Conservation (phyloP, 2,113 vertebrate species). For the Siniperca knerii region DNA sequence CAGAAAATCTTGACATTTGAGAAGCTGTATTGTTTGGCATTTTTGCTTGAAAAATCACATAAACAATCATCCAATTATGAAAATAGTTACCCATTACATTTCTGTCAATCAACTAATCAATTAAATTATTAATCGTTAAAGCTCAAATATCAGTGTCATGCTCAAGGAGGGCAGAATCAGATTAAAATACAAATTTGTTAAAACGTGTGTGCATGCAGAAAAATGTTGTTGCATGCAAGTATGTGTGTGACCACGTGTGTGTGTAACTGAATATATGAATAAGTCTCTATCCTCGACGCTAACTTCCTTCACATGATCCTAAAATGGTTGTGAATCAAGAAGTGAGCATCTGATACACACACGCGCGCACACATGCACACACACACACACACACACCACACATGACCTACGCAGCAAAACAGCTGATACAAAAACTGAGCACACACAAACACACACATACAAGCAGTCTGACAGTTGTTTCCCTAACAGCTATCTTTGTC, state of each 20-base stretch:
- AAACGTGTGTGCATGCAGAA: neutral
- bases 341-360: slow-evolving; percentile 45
- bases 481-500: neutral
- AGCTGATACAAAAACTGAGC: neutral
- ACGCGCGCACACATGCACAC: neutral
- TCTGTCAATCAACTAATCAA: neutral
- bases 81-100: neutral
- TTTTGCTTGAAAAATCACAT: neutral
- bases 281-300: slow-evolving; percentile 55
- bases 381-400: slow-evolving; percentile 2
- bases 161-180: neutral
- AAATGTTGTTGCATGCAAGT: slow-evolving; percentile 2
- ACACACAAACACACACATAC: slow-evolving; percentile 7
- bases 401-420: slow-evolving; percentile 13
- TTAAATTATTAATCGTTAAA: neutral
- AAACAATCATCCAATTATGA: neutral
- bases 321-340: slow-evolving; percentile 69
- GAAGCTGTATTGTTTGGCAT: neutral
- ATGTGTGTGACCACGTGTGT: slow-evolving; percentile 2
- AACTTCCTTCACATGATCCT: slow-evolving; percentile 80
- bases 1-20: neutral
- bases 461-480: neutral
- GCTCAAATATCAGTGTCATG: neutral
- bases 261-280: slow-evolving; percentile 40
- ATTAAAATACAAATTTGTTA: neutral